These are phyloP conservation scores for Bombus balteatus DNA, from an alignment of 1,140 invertebrate species.

Conservation along the genomic window DNA sequence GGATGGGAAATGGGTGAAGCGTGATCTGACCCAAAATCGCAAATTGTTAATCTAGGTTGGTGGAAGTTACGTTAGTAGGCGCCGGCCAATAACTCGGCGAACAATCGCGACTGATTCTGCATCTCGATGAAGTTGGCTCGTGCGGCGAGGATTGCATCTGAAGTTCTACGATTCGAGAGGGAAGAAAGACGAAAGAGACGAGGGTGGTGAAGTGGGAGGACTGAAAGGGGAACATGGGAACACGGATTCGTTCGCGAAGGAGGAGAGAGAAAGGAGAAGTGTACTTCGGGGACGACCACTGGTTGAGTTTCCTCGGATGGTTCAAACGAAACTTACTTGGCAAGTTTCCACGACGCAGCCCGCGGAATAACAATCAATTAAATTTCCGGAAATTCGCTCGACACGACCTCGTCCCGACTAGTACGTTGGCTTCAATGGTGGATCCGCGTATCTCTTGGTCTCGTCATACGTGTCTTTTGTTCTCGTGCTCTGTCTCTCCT, in stretches of 20 bases:
- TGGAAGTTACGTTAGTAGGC: background rate
- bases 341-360: slow-evolving; percentile 49
- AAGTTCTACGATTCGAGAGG: slow-evolving; percentile 1
- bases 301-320: slow-evolving; percentile 55
- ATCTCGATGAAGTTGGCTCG: slow-evolving; percentile 56
- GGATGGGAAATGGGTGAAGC: background rate
- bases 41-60: slow-evolving; percentile 45
- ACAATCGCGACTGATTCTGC: slow-evolving; percentile 60
- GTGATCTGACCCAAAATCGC: slow-evolving; percentile 35
- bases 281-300: slow-evolving; percentile 54
- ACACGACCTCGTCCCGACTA: background rate
- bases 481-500: background rate
- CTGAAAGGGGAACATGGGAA: background rate
- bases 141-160: slow-evolving; percentile 9
- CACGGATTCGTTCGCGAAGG: slow-evolving; percentile 23
- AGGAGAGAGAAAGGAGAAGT: background rate
- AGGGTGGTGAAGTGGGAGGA: background rate
- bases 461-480: background rate
- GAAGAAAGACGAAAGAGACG: slow-evolving; percentile 12
- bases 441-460: background rate
- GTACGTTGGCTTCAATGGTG: background rate
- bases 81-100: slow-evolving; percentile 50
- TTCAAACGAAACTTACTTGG: slow-evolving; percentile 61
- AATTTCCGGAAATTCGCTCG: slow-evolving; percentile 56
- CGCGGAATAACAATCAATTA: slow-evolving; percentile 69